Evolutionary conservation across 2,113 vertebrate species (phyloP).

Genomic region (Tympanuchus pallidicinctus): DNA sequence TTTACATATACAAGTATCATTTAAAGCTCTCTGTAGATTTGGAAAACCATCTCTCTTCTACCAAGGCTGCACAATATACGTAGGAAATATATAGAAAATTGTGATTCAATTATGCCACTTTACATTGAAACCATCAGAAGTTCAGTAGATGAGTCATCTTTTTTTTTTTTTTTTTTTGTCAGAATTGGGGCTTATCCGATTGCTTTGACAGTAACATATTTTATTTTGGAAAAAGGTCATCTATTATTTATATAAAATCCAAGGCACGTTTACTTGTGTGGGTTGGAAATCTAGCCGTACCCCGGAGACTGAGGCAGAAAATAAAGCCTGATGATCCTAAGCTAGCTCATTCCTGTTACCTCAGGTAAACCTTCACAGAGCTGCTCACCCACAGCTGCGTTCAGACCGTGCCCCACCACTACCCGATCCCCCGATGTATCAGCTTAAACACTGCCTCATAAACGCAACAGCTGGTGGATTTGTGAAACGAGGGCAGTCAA

Average conservation of each 20-base stretch:
- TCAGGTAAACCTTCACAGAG: neutral
- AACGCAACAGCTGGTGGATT: neutral
- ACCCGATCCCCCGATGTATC: neutral
- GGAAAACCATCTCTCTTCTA: neutral
- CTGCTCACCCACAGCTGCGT: neutral
- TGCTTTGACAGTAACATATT: neutral
- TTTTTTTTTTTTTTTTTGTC: neutral
- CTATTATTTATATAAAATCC: conserved; percentile 54
- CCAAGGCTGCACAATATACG: neutral
- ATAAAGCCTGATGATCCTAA: neutral
- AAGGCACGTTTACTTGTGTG: neutral
- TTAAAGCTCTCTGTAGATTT: neutral
- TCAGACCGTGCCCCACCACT: neutral
- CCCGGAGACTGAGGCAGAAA: neutral
- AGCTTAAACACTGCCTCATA: neutral
- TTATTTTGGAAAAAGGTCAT: conserved; percentile 48
- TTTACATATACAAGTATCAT: neutral
- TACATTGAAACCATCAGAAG: neutral
- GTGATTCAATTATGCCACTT: neutral
- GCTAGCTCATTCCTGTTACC: neutral
- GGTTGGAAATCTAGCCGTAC: neutral
- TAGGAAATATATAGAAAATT: neutral
- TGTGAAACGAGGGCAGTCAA: neutral
- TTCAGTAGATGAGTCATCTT: neutral
- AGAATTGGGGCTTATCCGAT: neutral